These are phyloP conservation scores for Malurus alboscapulatus DNA, from an alignment of 2,113 vertebrate species.

Conservation along the genomic window DNA sequence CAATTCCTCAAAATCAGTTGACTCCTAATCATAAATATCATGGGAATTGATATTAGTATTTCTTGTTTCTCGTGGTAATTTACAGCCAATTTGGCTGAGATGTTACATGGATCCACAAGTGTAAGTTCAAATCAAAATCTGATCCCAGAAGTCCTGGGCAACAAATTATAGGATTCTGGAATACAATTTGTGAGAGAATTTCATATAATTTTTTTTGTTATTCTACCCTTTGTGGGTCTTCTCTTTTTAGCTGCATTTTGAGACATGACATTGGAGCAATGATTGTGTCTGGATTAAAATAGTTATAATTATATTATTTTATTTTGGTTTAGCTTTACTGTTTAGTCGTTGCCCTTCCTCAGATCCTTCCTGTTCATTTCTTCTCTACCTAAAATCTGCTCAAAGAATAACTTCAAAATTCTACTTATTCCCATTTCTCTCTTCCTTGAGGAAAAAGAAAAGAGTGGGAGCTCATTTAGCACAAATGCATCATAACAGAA, in stretches of 20 bases:
- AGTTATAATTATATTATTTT: neutral
- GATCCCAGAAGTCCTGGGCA: neutral
- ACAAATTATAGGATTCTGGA: neutral
- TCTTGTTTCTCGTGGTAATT: neutral
- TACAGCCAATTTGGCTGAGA: neutral
- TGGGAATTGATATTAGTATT: neutral
- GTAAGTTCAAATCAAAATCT: neutral
- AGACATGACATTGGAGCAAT: rapidly evolving
- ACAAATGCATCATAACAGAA: neutral
- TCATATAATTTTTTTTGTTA: neutral
- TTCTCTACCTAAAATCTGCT: neutral
- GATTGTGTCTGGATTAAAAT: neutral
- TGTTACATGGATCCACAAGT: neutral
- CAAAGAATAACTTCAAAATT: neutral
- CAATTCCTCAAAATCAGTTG: neutral
- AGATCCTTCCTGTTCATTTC: neutral
- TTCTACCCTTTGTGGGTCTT: neutral
- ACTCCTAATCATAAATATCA: neutral
- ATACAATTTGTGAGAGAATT: neutral
- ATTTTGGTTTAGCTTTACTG: neutral
- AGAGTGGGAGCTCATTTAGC: neutral
- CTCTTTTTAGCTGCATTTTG: neutral
- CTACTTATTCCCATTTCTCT: neutral
- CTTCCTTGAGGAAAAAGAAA: neutral
- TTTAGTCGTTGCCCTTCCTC: neutral